Evolutionary conservation across 1,140 invertebrate species (phyloP), one percentile per base, ranked within the genome.

Genomic region (Brachionus calyciflorus): DNA sequence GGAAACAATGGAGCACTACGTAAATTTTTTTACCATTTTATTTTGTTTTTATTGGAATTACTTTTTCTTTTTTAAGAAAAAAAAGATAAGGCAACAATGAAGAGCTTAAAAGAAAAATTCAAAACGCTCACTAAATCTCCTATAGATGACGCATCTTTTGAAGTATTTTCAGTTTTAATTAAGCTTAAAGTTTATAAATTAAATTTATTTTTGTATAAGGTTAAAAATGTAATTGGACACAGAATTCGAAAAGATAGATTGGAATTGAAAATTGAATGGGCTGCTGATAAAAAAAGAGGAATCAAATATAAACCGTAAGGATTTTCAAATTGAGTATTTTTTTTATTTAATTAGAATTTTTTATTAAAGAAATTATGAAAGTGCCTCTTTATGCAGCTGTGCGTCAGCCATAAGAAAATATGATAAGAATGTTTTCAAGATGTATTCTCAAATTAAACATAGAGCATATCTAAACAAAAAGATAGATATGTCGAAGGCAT

Each of bases 171-270:
- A n/a, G n/a, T n/a, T n/a, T n/a, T n/a, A n/a, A n/a, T n/a, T n/a
- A n/a, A n/a, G n/a, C 24, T 51, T 51, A 53, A 53, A 55, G 24
- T 55, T 55, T 55, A 55, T 28, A 55, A 55, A 28, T 55, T 55
- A 55, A 55, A 21, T 55, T 28, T 26, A 55, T 14, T 28, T 26
- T 55, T 55, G 21, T 55, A 55, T 26, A 12, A 55, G 51, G 51
- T 55, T 55, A 28, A 55, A 28, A 55, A 55, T 4, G 51, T 55
- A 14, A 55, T 55, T 14, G 51, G 51, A 2, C 51, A 55, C 24
- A 55, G 17, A 28, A 30, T 55, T 30, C 12, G 33, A 14, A 55
- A 14, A 14, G 33, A 12, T 14, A 26, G 24, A 28, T 28, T 55
- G 17, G 51, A 55, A 55, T 14, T 55, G 10, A 55, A 55, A 55